Evolutionary conservation across 2,113 vertebrate genomes (phyloP).

Genomic region (Sturnira hondurensis): DNA sequence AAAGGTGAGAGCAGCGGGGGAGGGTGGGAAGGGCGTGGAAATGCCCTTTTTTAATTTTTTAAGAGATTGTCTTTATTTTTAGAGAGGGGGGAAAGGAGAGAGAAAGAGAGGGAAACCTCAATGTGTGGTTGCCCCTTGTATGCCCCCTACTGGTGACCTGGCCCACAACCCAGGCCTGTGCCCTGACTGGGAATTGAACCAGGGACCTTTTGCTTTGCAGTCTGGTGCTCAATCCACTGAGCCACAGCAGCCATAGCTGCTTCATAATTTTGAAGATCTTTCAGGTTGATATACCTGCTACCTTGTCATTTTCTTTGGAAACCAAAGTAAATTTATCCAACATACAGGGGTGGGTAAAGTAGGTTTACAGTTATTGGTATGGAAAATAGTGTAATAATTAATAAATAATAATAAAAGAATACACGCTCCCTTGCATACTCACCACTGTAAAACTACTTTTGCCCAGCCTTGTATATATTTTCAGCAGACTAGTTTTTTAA

Average conservation of each 20-base stretch:
- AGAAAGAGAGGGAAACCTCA: too few species aligned
- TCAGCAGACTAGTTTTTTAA: background rate
- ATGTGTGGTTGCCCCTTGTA: too few species aligned
- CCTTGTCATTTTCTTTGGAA: background rate
- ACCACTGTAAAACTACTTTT: background rate
- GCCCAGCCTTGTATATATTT: background rate
- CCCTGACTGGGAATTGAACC: too few species aligned
- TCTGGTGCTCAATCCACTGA: too few species aligned
- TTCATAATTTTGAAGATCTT: background rate
- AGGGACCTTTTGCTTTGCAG: too few species aligned
- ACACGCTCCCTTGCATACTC: background rate
- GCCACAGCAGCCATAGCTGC: too few species aligned
- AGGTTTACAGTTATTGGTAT: background rate
- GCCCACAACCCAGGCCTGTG: too few species aligned
- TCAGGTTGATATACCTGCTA: background rate
- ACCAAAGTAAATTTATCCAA: background rate
- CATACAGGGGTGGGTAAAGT: background rate
- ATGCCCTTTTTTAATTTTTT: too few species aligned
- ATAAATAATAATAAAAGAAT: background rate
- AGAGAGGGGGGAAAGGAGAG: too few species aligned
- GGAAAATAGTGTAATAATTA: background rate
- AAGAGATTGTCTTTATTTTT: too few species aligned
- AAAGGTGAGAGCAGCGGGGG: background rate
- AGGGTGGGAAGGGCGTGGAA: background rate
- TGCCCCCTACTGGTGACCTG: too few species aligned